A percentile compares a stretch with the other conserved stretches of the same genome.
These are phyloP conservation scores for Porites rus DNA, from an alignment of 92 coral and sea anemone genomes.

Conservation along the genomic window DNA sequence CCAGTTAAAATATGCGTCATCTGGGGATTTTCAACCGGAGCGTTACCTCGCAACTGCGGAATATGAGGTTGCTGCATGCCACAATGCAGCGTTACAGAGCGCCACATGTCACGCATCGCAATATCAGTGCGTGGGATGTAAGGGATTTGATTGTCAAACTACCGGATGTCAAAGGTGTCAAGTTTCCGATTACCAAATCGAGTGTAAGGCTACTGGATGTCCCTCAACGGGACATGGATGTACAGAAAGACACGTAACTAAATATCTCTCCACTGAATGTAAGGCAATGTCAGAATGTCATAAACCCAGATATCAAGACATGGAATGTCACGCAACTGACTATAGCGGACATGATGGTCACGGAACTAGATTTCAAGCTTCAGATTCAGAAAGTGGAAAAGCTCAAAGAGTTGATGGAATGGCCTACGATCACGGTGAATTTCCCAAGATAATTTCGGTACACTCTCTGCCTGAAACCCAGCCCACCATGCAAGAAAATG, in stretches of 20 bases:
- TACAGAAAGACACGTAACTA: neutral
- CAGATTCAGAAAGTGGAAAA: conserved; percentile 11
- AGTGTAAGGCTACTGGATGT: neutral
- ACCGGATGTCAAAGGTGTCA: too few species aligned
- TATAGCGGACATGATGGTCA: neutral
- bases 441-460: conserved; percentile 41
- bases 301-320: neutral
- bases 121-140: too few species aligned
- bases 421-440: conserved; percentile 38
- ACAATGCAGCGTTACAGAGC: too few species aligned
- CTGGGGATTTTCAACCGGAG: neutral
- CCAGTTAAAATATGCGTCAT: neutral
- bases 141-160: too few species aligned
- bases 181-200: neutral
- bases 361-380: neutral
- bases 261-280: neutral
- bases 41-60: neutral
- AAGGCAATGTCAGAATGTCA: neutral
- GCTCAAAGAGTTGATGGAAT: neutral
- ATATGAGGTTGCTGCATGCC: neutral
- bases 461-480: conserved; percentile 8
- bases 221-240: neutral
- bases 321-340: neutral
- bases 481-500: neutral
- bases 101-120: too few species aligned